Conservation (phyloP, 2,888 invertebrate species). For the Drosophila recens region DNA sequence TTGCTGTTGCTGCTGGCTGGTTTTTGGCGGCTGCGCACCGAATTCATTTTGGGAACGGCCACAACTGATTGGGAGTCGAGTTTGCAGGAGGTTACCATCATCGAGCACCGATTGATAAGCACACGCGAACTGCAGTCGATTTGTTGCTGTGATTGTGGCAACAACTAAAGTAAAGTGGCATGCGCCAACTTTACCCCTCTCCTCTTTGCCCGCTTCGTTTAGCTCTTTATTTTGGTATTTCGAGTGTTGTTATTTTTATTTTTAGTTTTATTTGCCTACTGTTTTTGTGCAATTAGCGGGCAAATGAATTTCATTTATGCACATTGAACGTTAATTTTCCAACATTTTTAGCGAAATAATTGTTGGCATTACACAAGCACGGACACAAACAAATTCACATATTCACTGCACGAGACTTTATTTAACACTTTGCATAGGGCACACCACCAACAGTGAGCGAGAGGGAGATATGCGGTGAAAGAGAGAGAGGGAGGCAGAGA, state of each 20-base stretch:
- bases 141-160: slow-evolving; percentile 3
- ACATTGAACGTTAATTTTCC: slow-evolving; percentile 74
- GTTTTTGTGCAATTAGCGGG: slow-evolving; percentile 75
- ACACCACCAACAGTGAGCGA: slow-evolving; percentile 11
- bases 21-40: slow-evolving; percentile 74
- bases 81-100: slow-evolving; percentile 85
- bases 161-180: slow-evolving; percentile 8
- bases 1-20: slow-evolving; percentile 78
- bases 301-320: slow-evolving; percentile 77
- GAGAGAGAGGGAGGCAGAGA: neutral
- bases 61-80: slow-evolving; percentile 82
- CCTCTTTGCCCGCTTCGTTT: neutral
- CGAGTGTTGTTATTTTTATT: slow-evolving; percentile 29
- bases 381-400: slow-evolving; percentile 4
- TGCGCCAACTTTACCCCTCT: slow-evolving; percentile 33
- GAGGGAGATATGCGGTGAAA: neutral
- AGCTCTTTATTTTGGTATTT: slow-evolving; percentile 23
- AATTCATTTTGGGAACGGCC: slow-evolving; percentile 83
- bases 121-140: slow-evolving; percentile 37
- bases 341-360: slow-evolving; percentile 68
- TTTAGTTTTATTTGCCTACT: slow-evolving; percentile 35
- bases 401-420: slow-evolving; percentile 48
- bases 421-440: slow-evolving; percentile 74
- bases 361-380: slow-evolving; percentile 49
- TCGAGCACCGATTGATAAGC: slow-evolving; percentile 42